Evolutionary conservation across 2,797 vertebrate species (phyloP).

Genomic region (Geotrypetes seraphini): DNA sequence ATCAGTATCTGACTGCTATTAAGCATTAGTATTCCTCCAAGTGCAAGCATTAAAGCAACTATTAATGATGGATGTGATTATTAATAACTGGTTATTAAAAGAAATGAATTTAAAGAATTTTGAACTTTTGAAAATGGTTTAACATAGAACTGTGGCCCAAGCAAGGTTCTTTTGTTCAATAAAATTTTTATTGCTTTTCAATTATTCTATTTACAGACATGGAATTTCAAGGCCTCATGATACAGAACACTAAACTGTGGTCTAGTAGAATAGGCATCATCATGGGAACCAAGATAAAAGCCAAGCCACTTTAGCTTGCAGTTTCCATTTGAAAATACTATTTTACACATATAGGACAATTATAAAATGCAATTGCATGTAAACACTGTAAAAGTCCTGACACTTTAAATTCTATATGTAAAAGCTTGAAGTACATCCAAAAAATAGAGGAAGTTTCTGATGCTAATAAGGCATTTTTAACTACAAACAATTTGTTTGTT

Average conservation of each 20-base stretch:
- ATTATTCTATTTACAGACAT: slow-evolving; percentile 85
- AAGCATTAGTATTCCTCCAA: slow-evolving; percentile 81
- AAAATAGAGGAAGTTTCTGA: slow-evolving; percentile 83
- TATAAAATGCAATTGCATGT: slow-evolving; percentile 90
- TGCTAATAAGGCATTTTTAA: slow-evolving; percentile 80
- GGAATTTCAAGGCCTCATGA: slow-evolving; percentile 73
- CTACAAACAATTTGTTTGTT: slow-evolving; percentile 83
- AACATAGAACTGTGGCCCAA: slow-evolving; percentile 75
- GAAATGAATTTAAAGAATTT: slow-evolving; percentile 77
- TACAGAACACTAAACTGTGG: slow-evolving; percentile 78
- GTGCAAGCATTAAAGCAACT: slow-evolving; percentile 83
- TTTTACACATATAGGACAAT: slow-evolving; percentile 78
- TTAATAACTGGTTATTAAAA: slow-evolving; percentile 87
- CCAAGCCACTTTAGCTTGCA: slow-evolving; percentile 54
- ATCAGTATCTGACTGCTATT: slow-evolving; percentile 78
- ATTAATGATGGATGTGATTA: slow-evolving; percentile 79
- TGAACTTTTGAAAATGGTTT: slow-evolving; percentile 53
- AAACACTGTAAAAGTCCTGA: slow-evolving; percentile 87
- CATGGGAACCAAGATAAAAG: slow-evolving; percentile 53
- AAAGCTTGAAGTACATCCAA: slow-evolving; percentile 86
- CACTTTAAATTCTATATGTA: slow-evolving; percentile 73
- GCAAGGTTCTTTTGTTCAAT: slow-evolving; percentile 82
- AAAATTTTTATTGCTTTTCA: slow-evolving; percentile 98
- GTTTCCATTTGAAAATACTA: slow-evolving; percentile 65
- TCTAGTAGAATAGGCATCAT: slow-evolving; percentile 67